Evolutionary conservation across 2,888 invertebrate species (phyloP).

Genomic region (Stenodera caucasica): DNA sequence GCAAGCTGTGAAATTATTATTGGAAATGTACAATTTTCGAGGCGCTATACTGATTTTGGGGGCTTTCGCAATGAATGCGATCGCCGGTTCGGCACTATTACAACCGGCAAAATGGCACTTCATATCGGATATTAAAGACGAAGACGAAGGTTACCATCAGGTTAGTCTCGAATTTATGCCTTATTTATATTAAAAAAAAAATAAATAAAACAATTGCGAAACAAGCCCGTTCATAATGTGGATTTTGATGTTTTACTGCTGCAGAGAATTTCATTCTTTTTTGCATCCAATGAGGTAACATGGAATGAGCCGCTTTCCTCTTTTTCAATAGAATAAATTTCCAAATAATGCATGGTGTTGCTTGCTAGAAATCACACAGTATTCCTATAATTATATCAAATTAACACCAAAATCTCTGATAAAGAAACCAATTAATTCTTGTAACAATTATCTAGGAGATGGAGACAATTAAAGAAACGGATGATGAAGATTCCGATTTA

Average conservation of each 20-base stretch:
- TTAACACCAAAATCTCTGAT: no score
- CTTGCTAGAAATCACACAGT: not conserved
- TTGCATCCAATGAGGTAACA: constrained; percentile 54
- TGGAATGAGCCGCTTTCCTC: constrained; percentile 9
- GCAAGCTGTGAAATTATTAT: constrained; percentile 68
- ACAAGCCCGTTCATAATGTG: constrained; percentile 11
- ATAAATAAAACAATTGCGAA: constrained; percentile 1
- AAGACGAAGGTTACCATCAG: constrained; percentile 56
- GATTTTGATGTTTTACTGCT: constrained; percentile 41
- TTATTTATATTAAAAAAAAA: constrained; percentile 7
- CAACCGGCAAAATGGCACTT: constrained; percentile 75
- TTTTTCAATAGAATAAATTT: not conserved
- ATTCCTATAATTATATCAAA: not conserved
- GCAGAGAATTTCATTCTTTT: constrained; percentile 54
- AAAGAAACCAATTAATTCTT: not conserved
- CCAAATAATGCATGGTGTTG: not conserved
- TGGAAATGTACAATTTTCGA: constrained; percentile 66
- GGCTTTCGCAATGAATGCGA: constrained; percentile 68
- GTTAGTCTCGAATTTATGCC: constrained; percentile 33
- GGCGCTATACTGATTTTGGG: constrained; percentile 71
- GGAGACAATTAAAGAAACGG: constrained; percentile 69
- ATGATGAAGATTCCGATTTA: constrained; percentile 63
- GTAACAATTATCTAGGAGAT: constrained; percentile 60
- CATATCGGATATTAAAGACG: constrained; percentile 61
- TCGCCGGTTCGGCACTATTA: constrained; percentile 67